A percentile compares a stretch with the other conserved stretches of the same genome.
phyloP scores from a whole-genome alignment of 2,888 invertebrate species.

The Drosophila sordidula region DNA sequence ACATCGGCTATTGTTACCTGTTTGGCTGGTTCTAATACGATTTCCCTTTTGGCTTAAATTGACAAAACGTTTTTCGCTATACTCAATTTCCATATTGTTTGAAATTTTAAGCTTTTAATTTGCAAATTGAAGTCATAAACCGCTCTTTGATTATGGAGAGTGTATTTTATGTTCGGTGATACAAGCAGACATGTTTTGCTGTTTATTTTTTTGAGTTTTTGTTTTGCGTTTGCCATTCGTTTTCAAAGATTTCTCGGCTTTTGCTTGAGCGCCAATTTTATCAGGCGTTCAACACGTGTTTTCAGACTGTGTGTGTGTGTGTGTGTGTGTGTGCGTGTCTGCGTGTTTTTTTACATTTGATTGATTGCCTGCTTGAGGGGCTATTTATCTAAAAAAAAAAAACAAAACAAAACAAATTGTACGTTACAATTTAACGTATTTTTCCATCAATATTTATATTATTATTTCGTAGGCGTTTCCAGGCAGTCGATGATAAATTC shows the following conservation, averaged over 20 bases:
- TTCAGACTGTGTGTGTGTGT: constrained; percentile 3
- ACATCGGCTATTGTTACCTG: constrained; percentile 27
- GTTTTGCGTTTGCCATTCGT: constrained; percentile 40
- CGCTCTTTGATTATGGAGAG: constrained; percentile 1
- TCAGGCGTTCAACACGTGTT: constrained; percentile 59
- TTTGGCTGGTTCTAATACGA: constrained; percentile 19
- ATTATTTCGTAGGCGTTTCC: constrained; percentile 17
- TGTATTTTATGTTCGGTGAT: constrained; percentile 27
- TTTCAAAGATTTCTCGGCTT: constrained; percentile 20
- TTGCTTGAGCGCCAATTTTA: constrained; percentile 27
- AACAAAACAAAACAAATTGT: constrained; percentile 20
- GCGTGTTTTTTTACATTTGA: constrained; percentile 35
- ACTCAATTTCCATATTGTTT: constrained; percentile 10
- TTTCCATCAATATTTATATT: constrained; percentile 34
- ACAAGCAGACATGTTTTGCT: constrained; percentile 1
- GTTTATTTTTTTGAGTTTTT: constrained; percentile 33
- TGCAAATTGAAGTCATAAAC: constrained; percentile 7
- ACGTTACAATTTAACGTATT: constrained; percentile 37
- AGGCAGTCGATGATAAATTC: constrained; percentile 5
- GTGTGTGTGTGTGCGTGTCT: constrained; percentile 9
- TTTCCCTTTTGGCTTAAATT: constrained; percentile 18
- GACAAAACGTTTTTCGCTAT: background rate
- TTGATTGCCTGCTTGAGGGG: constrained; percentile 57
- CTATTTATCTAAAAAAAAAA: constrained; percentile 12
- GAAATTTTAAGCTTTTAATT: constrained; percentile 1